Evolutionary conservation across 2,888 invertebrate species (phyloP).

Genomic region (Malthinus flaveolus): DNA sequence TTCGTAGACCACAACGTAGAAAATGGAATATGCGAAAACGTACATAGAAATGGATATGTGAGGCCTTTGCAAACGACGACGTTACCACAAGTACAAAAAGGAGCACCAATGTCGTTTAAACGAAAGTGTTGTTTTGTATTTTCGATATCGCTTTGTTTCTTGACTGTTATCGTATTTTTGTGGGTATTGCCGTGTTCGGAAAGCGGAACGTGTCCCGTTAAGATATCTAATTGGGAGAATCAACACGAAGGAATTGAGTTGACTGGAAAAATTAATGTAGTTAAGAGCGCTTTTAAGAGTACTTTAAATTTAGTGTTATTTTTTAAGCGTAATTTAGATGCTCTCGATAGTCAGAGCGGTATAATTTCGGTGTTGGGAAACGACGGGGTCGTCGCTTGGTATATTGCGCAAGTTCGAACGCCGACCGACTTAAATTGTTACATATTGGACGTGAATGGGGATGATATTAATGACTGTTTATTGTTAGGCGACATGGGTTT

Average conservation of each 20-base stretch:
- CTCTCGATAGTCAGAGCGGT: constrained; percentile 56
- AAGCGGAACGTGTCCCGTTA: constrained; percentile 67
- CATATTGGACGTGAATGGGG: constrained; percentile 71
- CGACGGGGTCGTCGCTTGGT: constrained; percentile 76
- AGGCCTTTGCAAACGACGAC: constrained; percentile 36
- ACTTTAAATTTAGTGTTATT: constrained; percentile 74
- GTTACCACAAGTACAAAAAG: constrained; percentile 38
- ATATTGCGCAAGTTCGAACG: constrained; percentile 67
- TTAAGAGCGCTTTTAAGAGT: constrained; percentile 65
- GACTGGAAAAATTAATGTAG: constrained; percentile 70
- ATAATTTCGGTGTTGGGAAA: constrained; percentile 57
- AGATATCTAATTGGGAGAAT: constrained; percentile 69
- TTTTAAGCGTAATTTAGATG: constrained; percentile 69
- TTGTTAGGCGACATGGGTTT: constrained; percentile 72
- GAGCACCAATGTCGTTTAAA: constrained; percentile 63
- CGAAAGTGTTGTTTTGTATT: constrained; percentile 70
- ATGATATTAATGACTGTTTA: constrained; percentile 74
- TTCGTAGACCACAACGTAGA: constrained; percentile 17
- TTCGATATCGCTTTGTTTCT: constrained; percentile 71
- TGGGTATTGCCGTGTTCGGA: constrained; percentile 78
- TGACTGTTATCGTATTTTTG: constrained; percentile 72
- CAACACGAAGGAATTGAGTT: constrained; percentile 71
- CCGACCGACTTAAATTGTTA: constrained; percentile 76
- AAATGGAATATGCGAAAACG: constrained; percentile 33
- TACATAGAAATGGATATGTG: constrained; percentile 32